Conservation (phyloP, 2,113 vertebrate genomes). For the Condylura cristata region DNA sequence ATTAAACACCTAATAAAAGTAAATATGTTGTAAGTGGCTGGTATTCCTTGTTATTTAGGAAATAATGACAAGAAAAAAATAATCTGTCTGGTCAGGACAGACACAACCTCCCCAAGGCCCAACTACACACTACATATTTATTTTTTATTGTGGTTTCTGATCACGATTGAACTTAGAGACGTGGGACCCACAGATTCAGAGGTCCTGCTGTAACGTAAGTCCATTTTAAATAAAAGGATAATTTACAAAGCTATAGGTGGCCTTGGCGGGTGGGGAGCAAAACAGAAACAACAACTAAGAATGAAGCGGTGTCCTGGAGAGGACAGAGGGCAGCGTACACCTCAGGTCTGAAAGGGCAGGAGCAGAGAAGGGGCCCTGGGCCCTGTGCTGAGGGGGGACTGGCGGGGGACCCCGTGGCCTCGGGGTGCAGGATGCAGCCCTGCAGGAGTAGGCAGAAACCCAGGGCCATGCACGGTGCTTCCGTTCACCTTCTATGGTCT, state of each 20-base stretch:
- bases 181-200: neutral
- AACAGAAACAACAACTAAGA: neutral
- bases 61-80: neutral
- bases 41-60: neutral
- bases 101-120: accelerated
- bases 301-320: no score
- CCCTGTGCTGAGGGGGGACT: accelerated
- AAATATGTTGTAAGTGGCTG: neutral
- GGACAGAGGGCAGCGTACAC: accelerated
- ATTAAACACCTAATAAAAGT: neutral
- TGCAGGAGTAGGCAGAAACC: neutral
- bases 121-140: neutral
- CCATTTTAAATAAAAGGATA: neutral
- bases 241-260: neutral
- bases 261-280: neutral
- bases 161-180: no score
- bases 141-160: neutral
- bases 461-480: accelerated
- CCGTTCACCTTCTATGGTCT: neutral
- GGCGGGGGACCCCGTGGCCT: neutral
- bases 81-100: neutral
- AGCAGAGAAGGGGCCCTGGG: no score
- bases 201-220: neutral
- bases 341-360: neutral
- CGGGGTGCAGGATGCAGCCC: neutral